phyloP scores from a whole-genome alignment of 1,140 invertebrate species.

The Apis florea region DNA sequence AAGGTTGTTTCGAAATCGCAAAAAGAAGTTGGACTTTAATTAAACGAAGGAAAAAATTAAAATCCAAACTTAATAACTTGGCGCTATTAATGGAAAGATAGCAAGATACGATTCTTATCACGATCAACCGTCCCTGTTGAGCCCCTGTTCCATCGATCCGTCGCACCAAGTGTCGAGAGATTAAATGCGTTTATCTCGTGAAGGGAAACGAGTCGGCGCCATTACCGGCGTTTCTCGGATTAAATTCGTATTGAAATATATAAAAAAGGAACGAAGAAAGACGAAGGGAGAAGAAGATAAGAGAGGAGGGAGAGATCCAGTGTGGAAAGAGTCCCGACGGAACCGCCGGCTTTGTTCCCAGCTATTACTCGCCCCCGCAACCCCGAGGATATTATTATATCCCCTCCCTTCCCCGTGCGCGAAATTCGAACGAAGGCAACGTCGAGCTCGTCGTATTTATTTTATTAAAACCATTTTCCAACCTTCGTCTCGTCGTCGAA shows the following conservation, averaged over 20 bases:
- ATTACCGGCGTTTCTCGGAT: constrained; percentile 76
- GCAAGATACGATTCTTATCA: no score
- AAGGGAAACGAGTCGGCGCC: constrained; percentile 18
- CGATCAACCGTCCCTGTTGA: not conserved
- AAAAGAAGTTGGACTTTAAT: no score
- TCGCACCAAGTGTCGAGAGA: constrained; percentile 30
- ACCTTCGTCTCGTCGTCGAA: constrained; percentile 60
- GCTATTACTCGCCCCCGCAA: constrained; percentile 79
- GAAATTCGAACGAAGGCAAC: constrained; percentile 57
- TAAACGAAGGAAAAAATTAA: no score
- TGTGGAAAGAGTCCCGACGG: constrained; percentile 69
- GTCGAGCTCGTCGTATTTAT: constrained; percentile 78
- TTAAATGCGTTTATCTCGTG: constrained; percentile 48
- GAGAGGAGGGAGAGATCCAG: no score
- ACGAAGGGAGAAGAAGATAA: constrained; percentile 41
- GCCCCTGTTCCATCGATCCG: not conserved
- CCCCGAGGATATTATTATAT: constrained; percentile 81
- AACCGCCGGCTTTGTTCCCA: constrained; percentile 79
- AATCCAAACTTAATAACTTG: no score
- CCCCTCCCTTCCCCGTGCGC: constrained; percentile 66
- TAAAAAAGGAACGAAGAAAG: not conserved
- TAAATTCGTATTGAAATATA: constrained; percentile 75
- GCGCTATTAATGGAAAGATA: no score
- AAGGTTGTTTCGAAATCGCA: no score
- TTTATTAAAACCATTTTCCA: constrained; percentile 78